Percentiles rank a stretch among this genome's conserved stretches.
Conservation (phyloP, 2,888 invertebrate genomes). For the Tachina lurida region DNA sequence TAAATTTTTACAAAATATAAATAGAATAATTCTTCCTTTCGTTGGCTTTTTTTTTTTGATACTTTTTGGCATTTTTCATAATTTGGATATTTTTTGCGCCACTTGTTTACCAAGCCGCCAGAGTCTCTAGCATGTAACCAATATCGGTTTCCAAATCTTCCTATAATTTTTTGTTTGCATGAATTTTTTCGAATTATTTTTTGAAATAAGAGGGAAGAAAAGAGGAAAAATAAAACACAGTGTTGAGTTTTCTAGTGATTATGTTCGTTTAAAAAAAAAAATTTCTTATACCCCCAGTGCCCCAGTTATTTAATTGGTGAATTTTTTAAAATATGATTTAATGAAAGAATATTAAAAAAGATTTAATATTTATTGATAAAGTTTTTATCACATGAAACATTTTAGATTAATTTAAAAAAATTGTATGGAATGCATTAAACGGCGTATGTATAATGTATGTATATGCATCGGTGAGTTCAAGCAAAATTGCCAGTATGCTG, state of each 20-base stretch:
- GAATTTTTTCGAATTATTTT: slow-evolving; percentile 15
- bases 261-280: slow-evolving; percentile 26
- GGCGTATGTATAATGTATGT: too few relatives aligned
- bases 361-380: neutral
- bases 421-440: neutral
- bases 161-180: slow-evolving; percentile 84
- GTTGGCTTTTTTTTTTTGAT: slow-evolving; percentile 26
- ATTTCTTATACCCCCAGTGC: slow-evolving; percentile 12
- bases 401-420: slow-evolving; percentile 1
- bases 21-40: slow-evolving; percentile 13
- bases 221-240: slow-evolving; percentile 41
- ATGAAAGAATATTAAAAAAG: neutral
- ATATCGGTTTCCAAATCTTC: slow-evolving; percentile 87
- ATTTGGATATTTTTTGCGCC: slow-evolving; percentile 40
- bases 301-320: slow-evolving; percentile 36
- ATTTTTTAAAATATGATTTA: slow-evolving; percentile 16
- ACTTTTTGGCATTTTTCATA: slow-evolving; percentile 33
- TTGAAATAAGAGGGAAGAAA: slow-evolving; percentile 56
- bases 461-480: too few relatives aligned
- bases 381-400: neutral
- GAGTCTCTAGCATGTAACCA: slow-evolving; percentile 86
- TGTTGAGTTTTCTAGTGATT: slow-evolving; percentile 62
- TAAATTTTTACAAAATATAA: slow-evolving; percentile 2
- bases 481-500: too few relatives aligned
- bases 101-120: slow-evolving; percentile 85